Conservation (phyloP, 2,888 invertebrate genomes). For the Epinotia bilunana region DNA sequence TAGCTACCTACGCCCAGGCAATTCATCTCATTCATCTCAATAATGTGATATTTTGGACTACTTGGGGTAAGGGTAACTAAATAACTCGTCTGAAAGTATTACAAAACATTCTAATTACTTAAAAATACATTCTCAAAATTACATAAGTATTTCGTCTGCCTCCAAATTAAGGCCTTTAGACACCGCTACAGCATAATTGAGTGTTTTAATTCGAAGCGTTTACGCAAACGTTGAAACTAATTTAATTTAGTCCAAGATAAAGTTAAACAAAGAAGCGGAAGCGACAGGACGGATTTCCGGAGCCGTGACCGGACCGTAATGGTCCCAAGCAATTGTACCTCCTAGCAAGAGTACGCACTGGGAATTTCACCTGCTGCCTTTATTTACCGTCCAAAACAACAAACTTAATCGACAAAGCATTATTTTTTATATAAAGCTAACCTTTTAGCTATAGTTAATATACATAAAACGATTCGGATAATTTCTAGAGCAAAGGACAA, state of each 20-base stretch:
- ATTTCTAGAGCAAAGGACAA: too few species aligned
- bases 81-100: not conserved
- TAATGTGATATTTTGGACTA: too few species aligned
- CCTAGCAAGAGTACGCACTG: not conserved
- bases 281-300: constrained; percentile 32
- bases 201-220: constrained; percentile 39
- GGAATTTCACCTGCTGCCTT: not conserved
- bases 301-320: constrained; percentile 24
- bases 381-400: not conserved
- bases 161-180: constrained; percentile 26
- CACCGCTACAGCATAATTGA: constrained; percentile 33
- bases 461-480: too few species aligned
- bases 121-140: constrained; percentile 7
- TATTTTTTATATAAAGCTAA: too few species aligned
- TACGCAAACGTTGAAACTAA: constrained; percentile 40
- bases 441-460: too few species aligned
- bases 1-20: too few species aligned
- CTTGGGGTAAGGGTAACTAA: not conserved
- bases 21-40: too few species aligned
- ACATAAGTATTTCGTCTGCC: not conserved
- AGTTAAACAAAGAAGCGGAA: constrained; percentile 43
- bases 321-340: constrained; percentile 8
- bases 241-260: constrained; percentile 41
- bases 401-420: too few species aligned
- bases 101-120: constrained; percentile 7